Percentiles rank a stretch among this genome's conserved stretches.
phyloP scores from a whole-genome alignment of 2,888 invertebrate genomes.

The Scaptomyza caliginosa region DNA sequence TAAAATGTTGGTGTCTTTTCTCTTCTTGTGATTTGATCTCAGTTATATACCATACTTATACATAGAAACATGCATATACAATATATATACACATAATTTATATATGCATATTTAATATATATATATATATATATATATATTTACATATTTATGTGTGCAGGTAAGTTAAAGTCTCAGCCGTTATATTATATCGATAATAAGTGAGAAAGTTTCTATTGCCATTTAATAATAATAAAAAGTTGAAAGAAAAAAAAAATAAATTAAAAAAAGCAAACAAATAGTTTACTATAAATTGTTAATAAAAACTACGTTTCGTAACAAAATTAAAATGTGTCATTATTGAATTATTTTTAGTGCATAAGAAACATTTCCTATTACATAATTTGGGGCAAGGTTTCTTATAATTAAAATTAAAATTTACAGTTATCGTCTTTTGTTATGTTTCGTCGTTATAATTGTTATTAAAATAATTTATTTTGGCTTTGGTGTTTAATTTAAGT shows the following conservation, averaged over 20 bases:
- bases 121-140: constrained; percentile 2
- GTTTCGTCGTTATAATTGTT: constrained; percentile 19
- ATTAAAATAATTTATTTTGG: constrained; percentile 36
- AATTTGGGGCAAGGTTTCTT: constrained; percentile 59
- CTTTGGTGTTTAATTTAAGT: constrained; percentile 55
- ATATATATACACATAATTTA: background rate
- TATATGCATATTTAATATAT: no score
- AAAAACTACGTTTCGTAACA: constrained; percentile 69
- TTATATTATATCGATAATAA: constrained; percentile 17
- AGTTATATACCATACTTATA: no score
- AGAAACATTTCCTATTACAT: constrained; percentile 34
- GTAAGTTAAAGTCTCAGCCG: constrained; percentile 44
- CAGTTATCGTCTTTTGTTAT: constrained; percentile 32
- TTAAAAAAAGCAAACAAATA: no score
- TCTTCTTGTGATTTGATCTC: constrained; percentile 50
- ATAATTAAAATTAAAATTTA: constrained; percentile 10
- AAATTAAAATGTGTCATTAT: constrained; percentile 77
- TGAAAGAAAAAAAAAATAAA: no score
- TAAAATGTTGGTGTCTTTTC: background rate
- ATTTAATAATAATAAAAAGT: background rate
- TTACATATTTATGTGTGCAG: constrained; percentile 27
- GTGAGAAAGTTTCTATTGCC: constrained; percentile 22
- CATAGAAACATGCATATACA: constrained; percentile 1
- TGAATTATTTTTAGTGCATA: constrained; percentile 60
- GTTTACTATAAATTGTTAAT: constrained; percentile 53